Evolutionary conservation across 2,888 invertebrate species (phyloP), one percentile per base, ranked within the genome.

Genomic region (Cephus pulcher): DNA sequence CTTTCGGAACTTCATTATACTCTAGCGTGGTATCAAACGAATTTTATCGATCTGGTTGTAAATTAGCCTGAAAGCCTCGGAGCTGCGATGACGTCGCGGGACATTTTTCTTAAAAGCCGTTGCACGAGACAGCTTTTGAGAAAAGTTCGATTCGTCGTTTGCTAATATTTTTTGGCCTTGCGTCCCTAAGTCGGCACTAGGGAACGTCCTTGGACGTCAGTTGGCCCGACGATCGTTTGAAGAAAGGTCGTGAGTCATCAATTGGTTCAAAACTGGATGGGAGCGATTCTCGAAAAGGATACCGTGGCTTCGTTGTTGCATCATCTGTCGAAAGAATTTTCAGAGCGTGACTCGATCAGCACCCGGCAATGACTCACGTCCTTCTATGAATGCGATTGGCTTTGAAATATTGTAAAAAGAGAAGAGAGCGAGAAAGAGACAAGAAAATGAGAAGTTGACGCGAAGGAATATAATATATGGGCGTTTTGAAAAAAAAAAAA

Each of bases 401-500:
- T 56, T 56, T 56, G 56, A 71, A 71, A 30, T 69, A 30, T 69
- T 33, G 56, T 69, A 68, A 34, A 73, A 68, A 40, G 56, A 77
- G 34, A 76, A 77, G 33, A 35, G 30, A 74, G 37, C n/a, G 34
- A 70, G 69, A 73, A 68, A 74, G 69, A 56, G 12, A 33, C 35
- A 34, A 74, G 37, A 33, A 35, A 34, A 75, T 37, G 75, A 33
- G 68, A 35, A 75, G 37, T 35, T n/a, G 34, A 32, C 32, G 77
- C 6, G 37, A 73, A 69, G 34, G n/a, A 77, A 80, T 75, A 75
- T 75, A 75, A 75, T 34, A 32, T 69, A 56, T 73, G 74, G 73
- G 68, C 75, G 74, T 56, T 40, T 40, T 15, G 3, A 35, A 11
- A 11, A 34, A 9, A 9, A 37, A 35, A 12, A 32, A 2, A 12